Evolutionary conservation across 2,888 invertebrate species (phyloP), one percentile per base, ranked within the genome.

Genomic region (Temnothorax unifasciatus): DNA sequence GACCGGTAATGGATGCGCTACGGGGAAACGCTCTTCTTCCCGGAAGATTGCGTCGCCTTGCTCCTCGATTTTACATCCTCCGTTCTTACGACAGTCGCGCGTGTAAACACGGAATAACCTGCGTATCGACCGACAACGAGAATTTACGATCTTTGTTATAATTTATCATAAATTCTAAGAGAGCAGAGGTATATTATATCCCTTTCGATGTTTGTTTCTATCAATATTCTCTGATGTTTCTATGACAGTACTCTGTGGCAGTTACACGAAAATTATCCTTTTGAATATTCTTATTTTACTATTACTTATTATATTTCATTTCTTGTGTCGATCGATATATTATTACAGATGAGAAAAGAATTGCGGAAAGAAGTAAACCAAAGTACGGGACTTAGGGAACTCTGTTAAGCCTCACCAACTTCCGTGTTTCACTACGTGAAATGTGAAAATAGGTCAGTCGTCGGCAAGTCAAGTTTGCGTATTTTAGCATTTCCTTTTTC

Each of bases 1-100:
- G 76, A 76, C 76, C 76, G 38, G 52, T 54, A 76, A 76, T 41
- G 25, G 63, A 64, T 52, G 64, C 52, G 64, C 50, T 34, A 25
- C 34, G 41, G 41, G 21, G 34, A 66, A 41, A 76, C 41, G 50
- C 52, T 76, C 25, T 25, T 64, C 52, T 25, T 64, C 25, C n/a
- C 52, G 76, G 64, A 63, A 63, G 50, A 59, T 75, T 34, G 75
- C 63, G 50, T 38, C 38, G 15, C 21, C 63, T 50, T 21, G 18
- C 50, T 63, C 38, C 50, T 76, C 63, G 44, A 47, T 64, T 76
- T 64, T 54, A 64, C 63, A 52, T 54, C 25, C 76, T 21, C 13
- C n/a, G 76, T 66, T 66, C 64, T 50, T 50, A 63, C 38, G 63
- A 47, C 63, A 50, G 21, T 34, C 29, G 44, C 47, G 25, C 34